A percentile compares a stretch with the other conserved stretches of the same genome.
phyloP scores from a whole-genome alignment of 2,888 invertebrate species.

The Camptogramma bilineatum region DNA sequence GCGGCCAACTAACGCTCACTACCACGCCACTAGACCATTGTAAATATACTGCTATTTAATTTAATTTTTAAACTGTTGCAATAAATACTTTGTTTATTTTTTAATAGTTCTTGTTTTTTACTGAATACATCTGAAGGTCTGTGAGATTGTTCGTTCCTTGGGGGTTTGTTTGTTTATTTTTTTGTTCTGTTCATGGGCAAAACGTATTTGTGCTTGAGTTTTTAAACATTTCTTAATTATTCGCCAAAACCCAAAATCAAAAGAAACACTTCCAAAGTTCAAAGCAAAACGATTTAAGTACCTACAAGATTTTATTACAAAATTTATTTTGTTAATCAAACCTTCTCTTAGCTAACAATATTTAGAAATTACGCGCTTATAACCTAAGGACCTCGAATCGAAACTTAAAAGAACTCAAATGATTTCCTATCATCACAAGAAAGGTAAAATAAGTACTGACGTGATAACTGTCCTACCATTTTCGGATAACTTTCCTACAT shows the following conservation, averaged over 20 bases:
- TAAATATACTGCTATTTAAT: constrained; percentile 31
- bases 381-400: constrained; percentile 7
- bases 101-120: constrained; percentile 3
- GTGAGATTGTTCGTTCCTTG: no score
- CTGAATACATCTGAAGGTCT: no score
- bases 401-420: constrained; percentile 18
- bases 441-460: constrained; percentile 14
- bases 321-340: constrained; percentile 19
- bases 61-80: constrained; percentile 31
- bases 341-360: constrained; percentile 18
- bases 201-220: no score
- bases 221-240: no score
- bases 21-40: constrained; percentile 32
- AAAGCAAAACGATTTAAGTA: neutral
- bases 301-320: constrained; percentile 11
- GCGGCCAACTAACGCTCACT: constrained; percentile 30
- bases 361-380: constrained; percentile 10
- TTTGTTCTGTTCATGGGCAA: no score
- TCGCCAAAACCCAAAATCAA: no score
- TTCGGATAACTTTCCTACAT: no score
- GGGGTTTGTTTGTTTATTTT: no score
- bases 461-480: neutral
- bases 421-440: constrained; percentile 1
- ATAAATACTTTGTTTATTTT: constrained; percentile 38
- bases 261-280: neutral